These are phyloP conservation scores for Otocyon megalotis DNA, from an alignment of 2,113 vertebrate genomes.

Conservation along the genomic window DNA sequence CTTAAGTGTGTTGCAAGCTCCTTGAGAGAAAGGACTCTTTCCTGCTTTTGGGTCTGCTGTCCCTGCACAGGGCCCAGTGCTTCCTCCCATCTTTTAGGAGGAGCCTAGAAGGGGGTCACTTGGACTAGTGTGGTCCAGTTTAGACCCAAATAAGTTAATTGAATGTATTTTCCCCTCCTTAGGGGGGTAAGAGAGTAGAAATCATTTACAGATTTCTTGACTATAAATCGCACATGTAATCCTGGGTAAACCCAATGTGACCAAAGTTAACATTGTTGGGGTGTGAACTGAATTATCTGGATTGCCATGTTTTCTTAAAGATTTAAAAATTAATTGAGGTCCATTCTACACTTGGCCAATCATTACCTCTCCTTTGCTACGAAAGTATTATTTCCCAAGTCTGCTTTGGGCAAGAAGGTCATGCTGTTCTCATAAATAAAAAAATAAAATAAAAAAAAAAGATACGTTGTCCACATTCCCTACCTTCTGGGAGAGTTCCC, in stretches of 20 bases:
- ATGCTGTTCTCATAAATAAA: neutral
- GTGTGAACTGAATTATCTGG: neutral
- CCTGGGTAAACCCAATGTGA: neutral
- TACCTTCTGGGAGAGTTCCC: neutral
- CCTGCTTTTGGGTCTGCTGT: too few species aligned
- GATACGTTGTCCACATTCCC: neutral
- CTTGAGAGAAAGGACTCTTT: neutral
- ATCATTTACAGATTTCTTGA: neutral
- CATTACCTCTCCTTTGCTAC: neutral
- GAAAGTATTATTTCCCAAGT: too few species aligned
- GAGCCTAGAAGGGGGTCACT: neutral
- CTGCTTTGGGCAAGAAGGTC: neutral
- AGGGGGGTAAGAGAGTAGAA: neutral
- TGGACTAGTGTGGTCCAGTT: fast-evolving
- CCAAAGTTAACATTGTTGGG: neutral
- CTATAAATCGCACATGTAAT: neutral
- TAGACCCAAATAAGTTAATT: neutral
- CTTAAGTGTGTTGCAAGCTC: neutral
- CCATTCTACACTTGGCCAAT: neutral
- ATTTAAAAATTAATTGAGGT: neutral
- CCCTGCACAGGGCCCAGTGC: fast-evolving
- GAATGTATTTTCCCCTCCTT: neutral
- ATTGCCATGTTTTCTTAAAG: neutral
- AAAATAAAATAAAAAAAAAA: neutral
- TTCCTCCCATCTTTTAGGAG: neutral